These are phyloP conservation scores for Eupeodes luniger DNA, from an alignment of 2,888 invertebrate genomes.

Conservation along the genomic window DNA sequence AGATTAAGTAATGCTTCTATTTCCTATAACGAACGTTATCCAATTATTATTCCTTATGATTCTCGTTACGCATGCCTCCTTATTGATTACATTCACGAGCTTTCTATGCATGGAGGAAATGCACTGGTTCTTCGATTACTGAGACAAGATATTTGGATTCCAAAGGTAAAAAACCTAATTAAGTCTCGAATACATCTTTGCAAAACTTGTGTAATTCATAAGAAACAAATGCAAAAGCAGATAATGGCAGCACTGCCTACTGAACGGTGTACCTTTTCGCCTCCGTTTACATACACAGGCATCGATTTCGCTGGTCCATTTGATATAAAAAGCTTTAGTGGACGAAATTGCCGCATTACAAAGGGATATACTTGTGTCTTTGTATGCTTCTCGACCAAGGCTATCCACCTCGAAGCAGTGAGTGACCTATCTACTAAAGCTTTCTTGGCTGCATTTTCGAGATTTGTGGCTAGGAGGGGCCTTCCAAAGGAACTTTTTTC, in stretches of 20 bases:
- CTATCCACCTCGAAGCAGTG: not conserved
- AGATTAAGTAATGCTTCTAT: slow-evolving; percentile 2
- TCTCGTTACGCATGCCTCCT: slow-evolving; percentile 5
- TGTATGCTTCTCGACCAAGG: not conserved
- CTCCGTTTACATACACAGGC: slow-evolving; percentile 5
- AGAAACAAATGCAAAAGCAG: no score
- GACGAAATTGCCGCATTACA: slow-evolving; percentile 3
- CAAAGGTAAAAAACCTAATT: slow-evolving; percentile 5
- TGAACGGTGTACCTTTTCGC: slow-evolving; percentile 9
- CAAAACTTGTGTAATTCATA: no score
- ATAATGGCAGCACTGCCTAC: not conserved
- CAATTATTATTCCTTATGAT: not conserved
- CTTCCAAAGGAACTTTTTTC: not conserved
- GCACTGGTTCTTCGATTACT: not conserved
- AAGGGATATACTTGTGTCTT: slow-evolving; percentile 25
- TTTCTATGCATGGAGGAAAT: slow-evolving; percentile 3
- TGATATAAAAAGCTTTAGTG: not conserved
- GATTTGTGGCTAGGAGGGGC: not conserved
- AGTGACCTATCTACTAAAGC: slow-evolving; percentile 5
- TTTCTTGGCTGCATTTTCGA: slow-evolving; percentile 5
- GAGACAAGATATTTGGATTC: slow-evolving; percentile 4
- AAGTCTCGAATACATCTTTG: not conserved
- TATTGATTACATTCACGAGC: not conserved
- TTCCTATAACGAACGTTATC: not conserved
- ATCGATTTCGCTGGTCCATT: slow-evolving; percentile 28